These are phyloP conservation scores for Agriotes lineatus DNA, from an alignment of 2,888 invertebrate species.

Conservation along the genomic window DNA sequence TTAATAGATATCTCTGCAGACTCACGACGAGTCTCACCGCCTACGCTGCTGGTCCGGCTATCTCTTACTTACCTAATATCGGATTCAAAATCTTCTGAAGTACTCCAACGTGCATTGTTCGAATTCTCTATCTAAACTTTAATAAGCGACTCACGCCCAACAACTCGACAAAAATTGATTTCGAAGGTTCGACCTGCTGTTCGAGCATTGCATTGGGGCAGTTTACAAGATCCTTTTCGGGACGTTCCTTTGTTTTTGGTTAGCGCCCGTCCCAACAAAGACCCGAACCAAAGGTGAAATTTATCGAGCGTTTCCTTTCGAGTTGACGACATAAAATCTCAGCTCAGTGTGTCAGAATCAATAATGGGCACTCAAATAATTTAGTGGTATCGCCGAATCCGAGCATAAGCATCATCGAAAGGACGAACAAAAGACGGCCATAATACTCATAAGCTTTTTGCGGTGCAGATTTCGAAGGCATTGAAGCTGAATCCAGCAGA, in stretches of 20 bases:
- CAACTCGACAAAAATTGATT: background rate
- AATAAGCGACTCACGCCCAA: background rate
- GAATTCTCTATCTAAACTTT: constrained; percentile 21
- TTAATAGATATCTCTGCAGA: constrained; percentile 63
- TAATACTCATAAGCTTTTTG: constrained; percentile 55
- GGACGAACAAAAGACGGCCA: constrained; percentile 55
- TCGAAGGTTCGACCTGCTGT: too few relatives aligned
- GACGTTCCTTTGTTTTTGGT: too few relatives aligned
- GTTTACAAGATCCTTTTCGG: too few relatives aligned
- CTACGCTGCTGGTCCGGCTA: constrained; percentile 42
- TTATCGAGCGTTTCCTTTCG: background rate
- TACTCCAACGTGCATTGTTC: constrained; percentile 37
- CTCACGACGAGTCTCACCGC: constrained; percentile 56
- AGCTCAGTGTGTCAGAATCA: constrained; percentile 24
- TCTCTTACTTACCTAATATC: constrained; percentile 47
- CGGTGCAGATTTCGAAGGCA: constrained; percentile 58
- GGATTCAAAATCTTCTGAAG: constrained; percentile 48
- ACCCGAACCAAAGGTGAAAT: background rate
- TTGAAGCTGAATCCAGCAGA: constrained; percentile 58
- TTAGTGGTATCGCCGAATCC: constrained; percentile 38
- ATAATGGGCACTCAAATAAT: constrained; percentile 36
- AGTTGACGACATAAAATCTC: background rate
- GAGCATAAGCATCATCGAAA: constrained; percentile 44
- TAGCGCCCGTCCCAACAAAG: too few relatives aligned
- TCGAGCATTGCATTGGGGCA: too few relatives aligned